Conservation (phyloP, 53 echinoderm and acorn worm species). For the Stichopus horrens region DNA sequence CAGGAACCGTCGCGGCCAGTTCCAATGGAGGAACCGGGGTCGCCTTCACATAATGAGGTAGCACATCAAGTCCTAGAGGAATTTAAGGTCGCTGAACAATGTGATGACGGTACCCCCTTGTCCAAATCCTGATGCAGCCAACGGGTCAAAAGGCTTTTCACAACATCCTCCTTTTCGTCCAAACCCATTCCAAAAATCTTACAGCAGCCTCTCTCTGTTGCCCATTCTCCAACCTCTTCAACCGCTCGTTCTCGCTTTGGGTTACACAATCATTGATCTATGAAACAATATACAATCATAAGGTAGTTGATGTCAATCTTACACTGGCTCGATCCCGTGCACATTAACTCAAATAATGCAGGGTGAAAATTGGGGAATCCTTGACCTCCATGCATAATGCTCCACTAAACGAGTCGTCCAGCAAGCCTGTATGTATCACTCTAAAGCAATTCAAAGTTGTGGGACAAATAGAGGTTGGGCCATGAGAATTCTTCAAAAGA, state of each 20-base stretch:
- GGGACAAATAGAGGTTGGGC: not conserved
- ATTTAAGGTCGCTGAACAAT: too few species aligned
- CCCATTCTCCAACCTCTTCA: not conserved
- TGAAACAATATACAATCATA: not conserved
- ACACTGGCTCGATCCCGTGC: not conserved
- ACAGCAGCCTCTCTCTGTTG: not conserved
- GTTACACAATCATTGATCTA: too few species aligned
- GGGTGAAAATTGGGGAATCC: slow-evolving; percentile 14
- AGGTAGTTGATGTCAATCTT: not conserved
- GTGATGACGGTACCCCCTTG: too few species aligned
- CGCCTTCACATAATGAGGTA: too few species aligned
- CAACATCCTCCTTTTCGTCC: not conserved
- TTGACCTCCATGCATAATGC: slow-evolving; percentile 9
- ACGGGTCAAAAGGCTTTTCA: not conserved
- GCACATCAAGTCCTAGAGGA: too few species aligned
- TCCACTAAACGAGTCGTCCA: not conserved
- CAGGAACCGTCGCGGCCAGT: too few species aligned
- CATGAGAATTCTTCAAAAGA: too few species aligned
- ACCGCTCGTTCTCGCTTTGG: not conserved
- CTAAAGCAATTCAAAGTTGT: not conserved
- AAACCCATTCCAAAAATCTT: not conserved
- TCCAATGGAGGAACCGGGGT: too few species aligned
- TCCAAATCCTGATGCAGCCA: not conserved
- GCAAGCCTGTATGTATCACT: not conserved
- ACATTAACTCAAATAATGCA: not conserved